phyloP scores from a whole-genome alignment of 64 coral and sea anemone species.

The Hydrozoanthus tunicans region DNA sequence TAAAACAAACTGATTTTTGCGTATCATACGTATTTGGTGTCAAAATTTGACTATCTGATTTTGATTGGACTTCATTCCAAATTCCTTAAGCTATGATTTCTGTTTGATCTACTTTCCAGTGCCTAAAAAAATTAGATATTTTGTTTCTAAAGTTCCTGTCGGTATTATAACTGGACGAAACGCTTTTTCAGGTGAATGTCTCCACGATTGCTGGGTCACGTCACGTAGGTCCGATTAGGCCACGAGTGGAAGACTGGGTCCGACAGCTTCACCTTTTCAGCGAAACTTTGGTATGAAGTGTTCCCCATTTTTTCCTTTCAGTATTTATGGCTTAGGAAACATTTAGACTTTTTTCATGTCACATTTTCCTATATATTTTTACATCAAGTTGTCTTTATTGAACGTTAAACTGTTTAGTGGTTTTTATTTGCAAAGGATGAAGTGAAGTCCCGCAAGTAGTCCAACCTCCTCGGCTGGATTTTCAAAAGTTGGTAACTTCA shows the following conservation, averaged over 20 bases:
- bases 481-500: too few relatives aligned
- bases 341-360: constrained; percentile 47
- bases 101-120: too few relatives aligned
- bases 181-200: constrained; percentile 47
- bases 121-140: not conserved
- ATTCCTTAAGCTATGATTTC: too few relatives aligned
- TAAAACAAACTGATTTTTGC: not conserved
- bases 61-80: too few relatives aligned
- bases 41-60: not conserved
- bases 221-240: constrained; percentile 95
- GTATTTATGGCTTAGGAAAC: not conserved
- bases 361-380: too few relatives aligned
- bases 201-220: constrained; percentile 97
- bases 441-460: too few relatives aligned
- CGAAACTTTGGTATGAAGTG: constrained; percentile 79
- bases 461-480: too few relatives aligned
- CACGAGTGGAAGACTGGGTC: constrained; percentile 96
- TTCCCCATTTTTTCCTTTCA: not conserved
- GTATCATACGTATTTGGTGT: not conserved
- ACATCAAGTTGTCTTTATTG: too few relatives aligned
- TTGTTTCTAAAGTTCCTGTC: not conserved
- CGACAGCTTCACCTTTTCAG: constrained; percentile 92
- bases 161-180: not conserved
- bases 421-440: too few relatives aligned
- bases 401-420: too few relatives aligned